These are phyloP conservation scores for Danaus plexippus DNA, from an alignment of 1,140 invertebrate species.

Conservation along the genomic window DNA sequence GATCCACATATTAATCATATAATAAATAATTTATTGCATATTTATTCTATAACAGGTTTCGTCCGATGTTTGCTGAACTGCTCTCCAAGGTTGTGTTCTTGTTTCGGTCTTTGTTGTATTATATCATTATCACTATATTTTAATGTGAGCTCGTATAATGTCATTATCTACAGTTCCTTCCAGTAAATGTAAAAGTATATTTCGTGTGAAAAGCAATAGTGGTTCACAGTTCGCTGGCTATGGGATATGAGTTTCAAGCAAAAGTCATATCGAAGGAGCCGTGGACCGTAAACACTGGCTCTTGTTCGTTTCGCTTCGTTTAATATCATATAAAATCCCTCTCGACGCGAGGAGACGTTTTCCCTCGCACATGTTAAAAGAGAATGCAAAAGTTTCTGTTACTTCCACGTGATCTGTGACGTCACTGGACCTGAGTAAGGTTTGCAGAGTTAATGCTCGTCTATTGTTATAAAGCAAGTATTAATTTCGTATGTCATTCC, in stretches of 20 bases:
- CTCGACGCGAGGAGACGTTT: background rate
- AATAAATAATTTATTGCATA: too few species aligned
- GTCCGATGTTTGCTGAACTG: slow-evolving; percentile 16
- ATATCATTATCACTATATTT: background rate
- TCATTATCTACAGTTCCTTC: too few species aligned
- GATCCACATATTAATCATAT: too few species aligned
- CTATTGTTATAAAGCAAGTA: too few species aligned
- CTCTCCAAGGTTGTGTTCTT: slow-evolving; percentile 16
- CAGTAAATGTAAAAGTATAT: background rate
- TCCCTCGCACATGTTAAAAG: slow-evolving; percentile 1
- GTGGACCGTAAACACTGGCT: slow-evolving; percentile 9
- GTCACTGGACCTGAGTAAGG: too few species aligned
- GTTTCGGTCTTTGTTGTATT: slow-evolving; percentile 16
- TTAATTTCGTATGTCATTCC: too few species aligned
- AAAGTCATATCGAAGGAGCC: slow-evolving; percentile 11
- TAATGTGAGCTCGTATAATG: background rate
- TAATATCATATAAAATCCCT: slow-evolving; percentile 10
- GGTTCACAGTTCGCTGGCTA: slow-evolving; percentile 12
- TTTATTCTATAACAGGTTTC: slow-evolving; percentile 8
- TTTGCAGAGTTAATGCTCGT: too few species aligned
- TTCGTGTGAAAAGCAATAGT: slow-evolving; percentile 15
- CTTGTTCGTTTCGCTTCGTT: slow-evolving; percentile 6
- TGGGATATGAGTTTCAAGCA: slow-evolving; percentile 14
- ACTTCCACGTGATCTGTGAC: background rate
- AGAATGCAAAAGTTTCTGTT: background rate